Evolutionary conservation across 2,888 invertebrate genomes (phyloP), one percentile per base, ranked within the genome.

Genomic region (Chouioia cunea): DNA sequence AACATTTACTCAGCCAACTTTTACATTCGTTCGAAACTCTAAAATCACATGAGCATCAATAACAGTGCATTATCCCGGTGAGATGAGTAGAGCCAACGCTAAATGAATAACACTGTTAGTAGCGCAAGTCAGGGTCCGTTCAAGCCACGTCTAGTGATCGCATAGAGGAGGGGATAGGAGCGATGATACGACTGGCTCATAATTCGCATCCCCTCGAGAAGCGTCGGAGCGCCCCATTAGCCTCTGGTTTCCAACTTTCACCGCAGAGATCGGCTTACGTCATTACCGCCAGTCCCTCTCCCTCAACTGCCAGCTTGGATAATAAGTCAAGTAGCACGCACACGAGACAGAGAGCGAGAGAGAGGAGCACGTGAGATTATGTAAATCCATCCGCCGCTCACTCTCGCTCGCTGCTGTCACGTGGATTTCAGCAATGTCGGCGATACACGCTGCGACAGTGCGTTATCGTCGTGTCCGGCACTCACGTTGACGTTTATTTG

Each of bases 191-290:
- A 4, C 23, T 65, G 65, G 60, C 15, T 65, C 53, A 60, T 70
- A 56, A 60, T 62, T 70, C 52, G 54, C 59, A 56, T 65, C 60
- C 70, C 54, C 60, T 70, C 44, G 47, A 70, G 70, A 47, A 70
- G 59, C 27, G 46, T n/a, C 20, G 43, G 20, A 22, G 20, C 43
- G 50, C 52, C 16, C 56, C 57, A 70, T 70, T 65, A 56, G 52
- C 44, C 50, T 18, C 58, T 6, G 53, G 56, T 59, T 59, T 36
- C 16, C 16, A 60, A 59, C 57, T 65, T 65, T 70, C 36, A 4
- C 50, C 71, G 23, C 52, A 68, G 36, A 36, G 71, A 72, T 72
- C 68, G 64, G 68, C 71, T 68, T 67, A 68, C 53, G 64, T 71
- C 67, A 68, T 68, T 71, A 62, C n/a, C 22, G 57, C 46, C 65